phyloP scores from a whole-genome alignment of 2,797 vertebrate species.

The Acipenser oxyrinchus region DNA sequence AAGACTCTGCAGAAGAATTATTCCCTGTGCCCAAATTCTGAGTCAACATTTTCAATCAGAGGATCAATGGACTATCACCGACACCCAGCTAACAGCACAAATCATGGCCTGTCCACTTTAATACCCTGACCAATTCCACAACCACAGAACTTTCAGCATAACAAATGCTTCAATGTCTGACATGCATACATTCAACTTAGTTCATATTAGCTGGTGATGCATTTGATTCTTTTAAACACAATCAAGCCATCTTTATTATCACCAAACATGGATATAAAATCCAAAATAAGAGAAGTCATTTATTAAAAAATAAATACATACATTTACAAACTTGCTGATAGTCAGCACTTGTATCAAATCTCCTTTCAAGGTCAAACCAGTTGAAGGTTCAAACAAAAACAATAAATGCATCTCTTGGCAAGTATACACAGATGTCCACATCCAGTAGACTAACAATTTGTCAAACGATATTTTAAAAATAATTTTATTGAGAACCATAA shows the following conservation, averaged over 20 bases:
- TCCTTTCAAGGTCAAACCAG: too few species aligned
- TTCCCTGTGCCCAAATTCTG: slow-evolving; percentile 42
- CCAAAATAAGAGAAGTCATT: too few species aligned
- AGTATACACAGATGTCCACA: too few species aligned
- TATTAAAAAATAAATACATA: background rate
- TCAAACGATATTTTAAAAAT: too few species aligned
- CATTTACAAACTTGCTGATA: too few species aligned
- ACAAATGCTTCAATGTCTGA: slow-evolving; percentile 58
- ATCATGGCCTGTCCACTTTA: slow-evolving; percentile 72
- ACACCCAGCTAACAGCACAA: slow-evolving; percentile 58
- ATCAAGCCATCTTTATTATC: background rate
- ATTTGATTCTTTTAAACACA: slow-evolving; percentile 8
- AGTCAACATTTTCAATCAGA: slow-evolving; percentile 58
- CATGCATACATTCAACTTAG: slow-evolving; percentile 39
- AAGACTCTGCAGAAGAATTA: slow-evolving; percentile 52
- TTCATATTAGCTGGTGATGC: background rate
- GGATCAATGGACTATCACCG: slow-evolving; percentile 58
- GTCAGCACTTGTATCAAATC: too few species aligned
- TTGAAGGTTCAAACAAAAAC: too few species aligned
- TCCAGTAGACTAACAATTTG: too few species aligned
- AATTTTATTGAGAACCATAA: too few species aligned
- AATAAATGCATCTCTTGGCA: too few species aligned
- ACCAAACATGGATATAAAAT: too few species aligned
- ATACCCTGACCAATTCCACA: slow-evolving; percentile 69
- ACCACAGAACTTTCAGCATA: slow-evolving; percentile 48